A percentile compares a stretch with the other conserved stretches of the same genome.
Conservation (phyloP, 2,113 vertebrate species). For the Monarcha castaneiventris region DNA sequence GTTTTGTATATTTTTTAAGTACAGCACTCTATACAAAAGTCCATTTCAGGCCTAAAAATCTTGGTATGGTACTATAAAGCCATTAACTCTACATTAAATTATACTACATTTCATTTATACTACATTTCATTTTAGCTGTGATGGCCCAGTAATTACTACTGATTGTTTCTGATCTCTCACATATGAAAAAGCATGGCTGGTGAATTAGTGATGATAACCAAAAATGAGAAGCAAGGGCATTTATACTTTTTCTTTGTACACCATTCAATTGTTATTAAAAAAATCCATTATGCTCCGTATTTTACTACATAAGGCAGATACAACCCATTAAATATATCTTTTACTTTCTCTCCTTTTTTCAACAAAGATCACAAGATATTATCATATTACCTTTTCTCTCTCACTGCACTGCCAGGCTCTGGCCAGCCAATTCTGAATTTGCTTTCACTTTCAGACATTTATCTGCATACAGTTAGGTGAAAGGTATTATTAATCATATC, state of each 20-base stretch:
- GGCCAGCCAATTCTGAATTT: conserved; percentile 64
- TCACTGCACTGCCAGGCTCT: conserved; percentile 35
- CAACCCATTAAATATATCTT: conserved; percentile 1
- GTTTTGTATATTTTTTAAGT: conserved; percentile 6
- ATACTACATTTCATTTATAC: conserved; percentile 37
- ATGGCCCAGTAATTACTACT: conserved; percentile 31
- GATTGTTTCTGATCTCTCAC: conserved; percentile 53
- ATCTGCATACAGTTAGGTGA: conserved; percentile 69
- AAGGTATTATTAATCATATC: conserved; percentile 78
- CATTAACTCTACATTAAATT: conserved; percentile 41
- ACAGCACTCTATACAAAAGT: not conserved
- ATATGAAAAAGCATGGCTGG: conserved; percentile 13
- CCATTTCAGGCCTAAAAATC: conserved; percentile 26
- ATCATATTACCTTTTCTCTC: conserved; percentile 40
- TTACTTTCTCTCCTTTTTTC: not conserved
- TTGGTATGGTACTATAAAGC: conserved; percentile 9
- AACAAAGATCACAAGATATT: conserved; percentile 47
- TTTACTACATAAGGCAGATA: conserved; percentile 2
- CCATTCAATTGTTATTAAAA: conserved; percentile 11
- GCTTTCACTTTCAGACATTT: conserved; percentile 67
- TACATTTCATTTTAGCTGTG: conserved; percentile 9
- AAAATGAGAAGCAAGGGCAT: conserved; percentile 4
- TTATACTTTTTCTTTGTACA: not conserved
- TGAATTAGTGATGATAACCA: conserved; percentile 27
- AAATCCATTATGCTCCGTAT: not conserved